Percentiles rank a stretch among this genome's conserved stretches.
Evolutionary conservation across 1,140 invertebrate genomes (phyloP).

Genomic region (roundworm (Caenorhabditis elegans)): WBcel235 BX284606.5:6336001-6336500

Average conservation of each 20-base stretch:
- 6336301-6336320: background rate
- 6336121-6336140: slow-evolving; percentile 42
- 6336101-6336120: slow-evolving; percentile 45
- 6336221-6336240: slow-evolving; percentile 45
- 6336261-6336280: background rate
- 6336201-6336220: slow-evolving; percentile 45
- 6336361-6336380: slow-evolving; percentile 43
- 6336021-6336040: slow-evolving; percentile 46
- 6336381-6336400: slow-evolving; percentile 52
- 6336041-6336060: background rate
- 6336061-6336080: slow-evolving; percentile 25
- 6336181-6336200: slow-evolving; percentile 33
- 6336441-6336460: slow-evolving; percentile 53
- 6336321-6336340: too few relatives aligned
- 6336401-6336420: slow-evolving; percentile 49
- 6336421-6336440: slow-evolving; percentile 44
- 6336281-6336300: background rate
- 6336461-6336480: slow-evolving; percentile 49
- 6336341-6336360: background rate
- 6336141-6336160: slow-evolving; percentile 31
- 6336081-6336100: slow-evolving; percentile 41
- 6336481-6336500: background rate
- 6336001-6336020: slow-evolving; percentile 50
- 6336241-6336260: slow-evolving; percentile 40
- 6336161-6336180: background rate